Evolutionary conservation across 2,888 invertebrate species (phyloP).

Genomic region (Tetragonula carbonaria): DNA sequence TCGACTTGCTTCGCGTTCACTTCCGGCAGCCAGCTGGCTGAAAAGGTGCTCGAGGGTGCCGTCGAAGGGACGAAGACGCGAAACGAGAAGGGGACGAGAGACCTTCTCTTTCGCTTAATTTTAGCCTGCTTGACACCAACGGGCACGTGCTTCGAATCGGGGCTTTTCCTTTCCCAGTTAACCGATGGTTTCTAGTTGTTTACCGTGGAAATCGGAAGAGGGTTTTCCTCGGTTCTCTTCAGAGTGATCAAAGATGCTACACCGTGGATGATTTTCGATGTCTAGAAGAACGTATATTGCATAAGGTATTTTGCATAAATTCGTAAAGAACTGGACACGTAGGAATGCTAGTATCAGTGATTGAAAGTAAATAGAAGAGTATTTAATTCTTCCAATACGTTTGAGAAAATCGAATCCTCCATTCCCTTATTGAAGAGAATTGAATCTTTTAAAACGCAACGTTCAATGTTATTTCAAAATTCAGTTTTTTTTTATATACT

Average conservation of each 20-base stretch:
- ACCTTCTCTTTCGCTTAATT: constrained; percentile 73
- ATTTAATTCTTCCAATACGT: too few species aligned
- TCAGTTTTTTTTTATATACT: too few species aligned
- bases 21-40: constrained; percentile 82
- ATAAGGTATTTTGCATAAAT: too few species aligned
- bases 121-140: constrained; percentile 67
- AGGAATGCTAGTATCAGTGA: too few species aligned
- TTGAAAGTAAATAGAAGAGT: too few species aligned
- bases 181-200: constrained; percentile 16
- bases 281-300: too few species aligned
- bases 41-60: constrained; percentile 40
- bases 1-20: constrained; percentile 72
- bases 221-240: background rate
- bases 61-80: constrained; percentile 42
- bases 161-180: constrained; percentile 39
- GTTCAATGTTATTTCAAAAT: too few species aligned
- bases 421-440: too few species aligned
- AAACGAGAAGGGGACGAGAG: constrained; percentile 22
- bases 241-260: background rate
- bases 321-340: too few species aligned
- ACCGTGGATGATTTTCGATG: too few species aligned
- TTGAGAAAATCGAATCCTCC: too few species aligned
- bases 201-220: constrained; percentile 13
- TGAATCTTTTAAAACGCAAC: too few species aligned
- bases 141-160: constrained; percentile 74